These are phyloP conservation scores for Pantherophis vulpinus DNA, from an alignment of 2,797 vertebrate species.

Conservation along the genomic window DNA sequence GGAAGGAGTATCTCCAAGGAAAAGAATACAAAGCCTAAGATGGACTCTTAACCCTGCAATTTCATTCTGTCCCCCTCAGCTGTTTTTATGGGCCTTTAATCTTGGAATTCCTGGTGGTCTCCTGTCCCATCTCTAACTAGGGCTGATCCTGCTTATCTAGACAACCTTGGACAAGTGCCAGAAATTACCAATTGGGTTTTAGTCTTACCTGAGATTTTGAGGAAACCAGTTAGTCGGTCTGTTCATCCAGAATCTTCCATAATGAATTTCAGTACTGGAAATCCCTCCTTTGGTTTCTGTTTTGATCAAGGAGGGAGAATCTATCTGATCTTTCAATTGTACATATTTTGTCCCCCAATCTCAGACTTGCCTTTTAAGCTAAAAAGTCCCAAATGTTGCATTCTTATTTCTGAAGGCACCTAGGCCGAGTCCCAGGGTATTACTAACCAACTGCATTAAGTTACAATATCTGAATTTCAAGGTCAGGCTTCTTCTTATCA, in stretches of 20 bases:
- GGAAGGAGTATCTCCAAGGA: not conserved
- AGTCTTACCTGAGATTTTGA: not conserved
- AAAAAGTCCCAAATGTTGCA: not conserved
- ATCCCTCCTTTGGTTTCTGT: not conserved
- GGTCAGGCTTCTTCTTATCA: not conserved
- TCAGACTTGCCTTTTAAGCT: not conserved
- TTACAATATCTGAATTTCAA: not conserved
- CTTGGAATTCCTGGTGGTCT: not conserved
- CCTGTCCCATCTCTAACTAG: not conserved
- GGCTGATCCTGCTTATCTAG: not conserved
- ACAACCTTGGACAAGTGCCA: not conserved
- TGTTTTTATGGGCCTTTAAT: not conserved
- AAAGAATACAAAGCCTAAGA: not conserved
- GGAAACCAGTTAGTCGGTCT: not conserved
- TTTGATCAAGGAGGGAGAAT: not conserved
- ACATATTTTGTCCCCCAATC: not conserved
- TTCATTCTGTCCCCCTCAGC: not conserved
- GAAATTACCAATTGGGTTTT: not conserved
- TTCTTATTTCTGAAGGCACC: not conserved
- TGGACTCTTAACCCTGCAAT: not conserved
- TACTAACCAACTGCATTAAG: not conserved
- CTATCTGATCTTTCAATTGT: not conserved
- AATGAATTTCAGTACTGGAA: not conserved
- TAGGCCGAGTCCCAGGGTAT: not conserved
- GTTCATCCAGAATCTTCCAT: not conserved